Conservation (phyloP, 2,888 invertebrate genomes). For the Thera britannica region DNA sequence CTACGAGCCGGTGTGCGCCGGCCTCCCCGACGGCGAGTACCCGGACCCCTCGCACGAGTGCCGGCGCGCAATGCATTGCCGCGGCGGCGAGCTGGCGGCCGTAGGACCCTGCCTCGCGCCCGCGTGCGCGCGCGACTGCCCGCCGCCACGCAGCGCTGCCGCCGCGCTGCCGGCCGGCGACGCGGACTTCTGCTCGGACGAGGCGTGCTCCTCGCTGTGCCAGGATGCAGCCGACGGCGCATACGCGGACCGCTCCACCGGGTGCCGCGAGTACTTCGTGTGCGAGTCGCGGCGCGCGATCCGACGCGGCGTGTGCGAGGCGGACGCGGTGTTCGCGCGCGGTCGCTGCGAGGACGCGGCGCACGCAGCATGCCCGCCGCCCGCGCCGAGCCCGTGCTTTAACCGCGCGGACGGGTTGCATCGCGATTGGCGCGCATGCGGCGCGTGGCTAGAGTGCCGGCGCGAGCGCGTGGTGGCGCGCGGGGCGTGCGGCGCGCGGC, state of each 20-base stretch:
- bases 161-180: conserved; percentile 80
- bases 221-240: conserved; percentile 81
- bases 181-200: conserved; percentile 79
- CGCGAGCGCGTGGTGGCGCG: conserved; percentile 72
- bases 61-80: conserved; percentile 78
- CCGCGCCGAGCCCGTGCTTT: conserved; percentile 75
- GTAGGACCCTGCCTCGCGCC: conserved; percentile 66
- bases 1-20: conserved; percentile 85
- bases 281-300: conserved; percentile 81
- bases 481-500: conserved; percentile 75
- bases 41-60: conserved; percentile 85
- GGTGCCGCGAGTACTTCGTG: conserved; percentile 85
- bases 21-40: conserved; percentile 83
- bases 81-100: conserved; percentile 71
- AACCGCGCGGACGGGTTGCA: conserved; percentile 75
- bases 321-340: conserved; percentile 79
- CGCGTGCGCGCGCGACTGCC: conserved; percentile 62
- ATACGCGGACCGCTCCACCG: conserved; percentile 81
- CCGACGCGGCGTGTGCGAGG: conserved; percentile 83
- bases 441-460: conserved; percentile 79
- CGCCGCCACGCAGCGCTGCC: conserved; percentile 71
- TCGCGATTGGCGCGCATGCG: conserved; percentile 77
- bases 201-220: conserved; percentile 79
- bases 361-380: conserved; percentile 73
- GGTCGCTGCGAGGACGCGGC: conserved; percentile 78